phyloP scores from a whole-genome alignment of 2,888 invertebrate species.

The Xanthostigma xanthostigma region DNA sequence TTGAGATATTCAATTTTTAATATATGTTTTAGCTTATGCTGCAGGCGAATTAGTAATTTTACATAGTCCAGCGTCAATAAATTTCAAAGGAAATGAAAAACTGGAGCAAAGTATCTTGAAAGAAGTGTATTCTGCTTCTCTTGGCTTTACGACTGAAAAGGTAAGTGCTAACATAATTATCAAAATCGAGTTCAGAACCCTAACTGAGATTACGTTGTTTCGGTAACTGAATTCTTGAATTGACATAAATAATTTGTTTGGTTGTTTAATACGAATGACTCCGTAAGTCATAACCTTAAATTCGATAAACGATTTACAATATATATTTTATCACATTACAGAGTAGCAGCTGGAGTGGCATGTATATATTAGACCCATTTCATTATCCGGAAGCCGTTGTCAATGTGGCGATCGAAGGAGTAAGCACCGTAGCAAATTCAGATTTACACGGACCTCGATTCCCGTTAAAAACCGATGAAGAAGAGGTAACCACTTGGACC shows the following conservation, averaged over 20 bases:
- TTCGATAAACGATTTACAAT: no score
- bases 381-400: constrained; percentile 56
- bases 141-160: constrained; percentile 59
- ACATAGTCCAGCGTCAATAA: constrained; percentile 49
- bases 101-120: constrained; percentile 46
- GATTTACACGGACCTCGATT: constrained; percentile 27
- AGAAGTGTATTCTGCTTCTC: constrained; percentile 54
- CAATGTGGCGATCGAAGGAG: constrained; percentile 53
- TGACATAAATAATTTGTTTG: background rate
- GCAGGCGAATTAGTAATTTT: constrained; percentile 53
- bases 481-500: constrained; percentile 44
- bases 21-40: constrained; percentile 32
- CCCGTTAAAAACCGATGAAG: constrained; percentile 43
- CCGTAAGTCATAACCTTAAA: background rate
- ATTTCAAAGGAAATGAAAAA: constrained; percentile 48
- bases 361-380: constrained; percentile 55
- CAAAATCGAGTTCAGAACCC: background rate
- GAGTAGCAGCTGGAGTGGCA: constrained; percentile 52
- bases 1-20: no score
- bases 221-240: background rate
- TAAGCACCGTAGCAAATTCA: constrained; percentile 36
- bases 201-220: background rate
- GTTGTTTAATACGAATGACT: background rate
- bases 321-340: constrained; percentile 18
- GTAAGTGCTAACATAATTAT: constrained; percentile 23